Base-by-base conservation (phyloP, 2,797 vertebrate genomes). In the Pitangus sulphuratus region DNA sequence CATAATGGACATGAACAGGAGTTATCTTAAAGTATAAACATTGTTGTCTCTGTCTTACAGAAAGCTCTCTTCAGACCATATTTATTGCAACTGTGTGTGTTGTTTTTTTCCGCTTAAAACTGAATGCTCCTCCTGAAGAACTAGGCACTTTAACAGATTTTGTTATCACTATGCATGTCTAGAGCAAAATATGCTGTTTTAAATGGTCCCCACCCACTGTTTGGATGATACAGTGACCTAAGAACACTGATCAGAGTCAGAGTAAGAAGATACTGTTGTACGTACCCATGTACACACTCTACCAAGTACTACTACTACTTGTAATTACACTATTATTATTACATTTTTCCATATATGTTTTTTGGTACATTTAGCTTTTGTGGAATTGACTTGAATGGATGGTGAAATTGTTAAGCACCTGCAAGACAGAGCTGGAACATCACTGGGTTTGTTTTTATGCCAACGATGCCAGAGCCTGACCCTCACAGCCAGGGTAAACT, bases 241-340 rank as follows among this genome's bases (percentile, higher is more conserved):
- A 40, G 44, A 83, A 68, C 20, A 33, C 28, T 78, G 7, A 92
- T 39, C 53, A 71, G 21, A 68, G 30, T 30, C 12, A 51, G 28
- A 7, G 2, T 40, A 54, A 68, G 60, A 78, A 78, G 40, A 37
- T 35, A 40, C 2, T 45, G 12, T 7, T 54, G 13, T 31, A 17
- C 28, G 14, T 28, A 19, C 6, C 15, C 1, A 0, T 4, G 5
- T 5, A 4, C 12, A 37, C 13, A 51, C 14, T 22, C 16, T 65
- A 47, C n/a, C 39, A 76, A 61, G 9, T 48, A 42, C 10, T 68
- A 5, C 26, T 53, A 42, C 9, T 44, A 24, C 1, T 50, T 56
- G 4, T 20, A 69, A 69, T 48, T 37, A 4, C 26, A 54, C 13
- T 9, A 19, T 30, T 75, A 42, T 3, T 44, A 44, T 13, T 57